Evolutionary conservation across 2,797 vertebrate genomes (phyloP).

Genomic region (Mastacembelus armatus): DNA sequence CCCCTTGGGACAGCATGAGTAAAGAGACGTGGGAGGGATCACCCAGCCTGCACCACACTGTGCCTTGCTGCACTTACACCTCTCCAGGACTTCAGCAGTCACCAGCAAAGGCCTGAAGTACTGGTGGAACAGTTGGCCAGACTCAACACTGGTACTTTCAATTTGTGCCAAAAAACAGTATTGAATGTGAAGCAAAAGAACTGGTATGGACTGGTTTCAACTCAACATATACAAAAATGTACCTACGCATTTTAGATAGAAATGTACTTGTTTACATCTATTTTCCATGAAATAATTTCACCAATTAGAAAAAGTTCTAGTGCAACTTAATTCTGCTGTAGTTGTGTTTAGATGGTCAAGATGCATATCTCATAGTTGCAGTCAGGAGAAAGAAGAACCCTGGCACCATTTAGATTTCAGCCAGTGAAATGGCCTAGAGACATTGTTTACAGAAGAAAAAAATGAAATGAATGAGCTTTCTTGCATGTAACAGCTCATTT

Average conservation of each 20-base stretch:
- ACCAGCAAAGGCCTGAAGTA: conserved; percentile 49
- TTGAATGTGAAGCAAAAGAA: conserved; percentile 22
- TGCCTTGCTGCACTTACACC: conserved; percentile 74
- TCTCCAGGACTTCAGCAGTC: conserved; percentile 62
- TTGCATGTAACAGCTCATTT: too few relatives aligned
- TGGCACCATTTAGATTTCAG: background rate
- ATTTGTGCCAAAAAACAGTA: conserved; percentile 47
- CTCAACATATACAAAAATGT: background rate
- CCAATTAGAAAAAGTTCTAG: too few relatives aligned
- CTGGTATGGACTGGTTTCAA: conserved; percentile 19
- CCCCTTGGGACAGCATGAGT: conserved; percentile 74
- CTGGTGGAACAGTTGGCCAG: conserved; percentile 70
- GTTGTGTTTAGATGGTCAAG: background rate
- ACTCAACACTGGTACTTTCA: conserved; percentile 43
- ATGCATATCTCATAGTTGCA: background rate
- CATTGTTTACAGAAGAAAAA: too few relatives aligned
- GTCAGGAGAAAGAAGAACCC: background rate
- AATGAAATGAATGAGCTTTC: too few relatives aligned
- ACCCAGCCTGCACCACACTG: conserved; percentile 59
- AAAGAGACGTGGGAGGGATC: conserved; percentile 75
- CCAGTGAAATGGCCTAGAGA: background rate
- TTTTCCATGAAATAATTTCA: too few relatives aligned
- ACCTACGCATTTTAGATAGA: background rate
- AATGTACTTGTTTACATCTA: background rate
- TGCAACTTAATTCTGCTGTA: too few relatives aligned